Base-by-base conservation (phyloP, 1,140 invertebrate species). In the Pteromalus puparum region DNA sequence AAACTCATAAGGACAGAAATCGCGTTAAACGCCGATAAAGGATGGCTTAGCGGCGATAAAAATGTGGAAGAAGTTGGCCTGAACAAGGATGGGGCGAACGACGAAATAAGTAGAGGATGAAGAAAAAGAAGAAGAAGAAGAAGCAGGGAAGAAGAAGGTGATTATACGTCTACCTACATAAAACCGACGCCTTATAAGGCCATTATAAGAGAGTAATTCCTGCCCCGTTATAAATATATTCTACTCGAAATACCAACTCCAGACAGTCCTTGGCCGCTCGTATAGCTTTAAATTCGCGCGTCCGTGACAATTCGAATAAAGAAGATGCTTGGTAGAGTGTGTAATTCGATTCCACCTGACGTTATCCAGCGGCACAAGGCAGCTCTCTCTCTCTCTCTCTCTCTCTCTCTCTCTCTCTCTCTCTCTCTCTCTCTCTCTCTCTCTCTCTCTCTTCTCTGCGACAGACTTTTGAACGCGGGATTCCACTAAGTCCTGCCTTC, bases 281-380 rank as follows among this genome's bases (percentile, higher is more conserved):
- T 48, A 24, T 18, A 38, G 21, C 74, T 13, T n/a, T 75, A 79
- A 65, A 65, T 26, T 24, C 46, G 76, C 76, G 24, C 48, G 48
- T 28, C 48, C 48, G 48, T 80, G 72, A 72, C 79, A 81, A 73
- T 81, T 21, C 61, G 70, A 81, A 73, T 53, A 73, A 81, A 81
- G 80, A 81, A 81, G 80, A 13, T 74, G 68, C 67, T 53, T 46
- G 70, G 9, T 70, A 38, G 80, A 81, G 68, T 81, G 80, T 81
- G 80, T 81, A 81, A 81, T 81, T 81, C 80, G 80, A 81, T 81
- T 81, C 65, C n/a, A 34, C 77, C 26, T 79, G 77, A 79, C 77
- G 75, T 67, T 77, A 77, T 77, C 48, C 75, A 61, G 75, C 75
- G 18, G 34, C 38, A 38, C 24, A 7, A 24, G 74, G 4, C 42